These are phyloP conservation scores for Ochropleura plecta DNA, from an alignment of 2,888 invertebrate genomes.

Conservation along the genomic window DNA sequence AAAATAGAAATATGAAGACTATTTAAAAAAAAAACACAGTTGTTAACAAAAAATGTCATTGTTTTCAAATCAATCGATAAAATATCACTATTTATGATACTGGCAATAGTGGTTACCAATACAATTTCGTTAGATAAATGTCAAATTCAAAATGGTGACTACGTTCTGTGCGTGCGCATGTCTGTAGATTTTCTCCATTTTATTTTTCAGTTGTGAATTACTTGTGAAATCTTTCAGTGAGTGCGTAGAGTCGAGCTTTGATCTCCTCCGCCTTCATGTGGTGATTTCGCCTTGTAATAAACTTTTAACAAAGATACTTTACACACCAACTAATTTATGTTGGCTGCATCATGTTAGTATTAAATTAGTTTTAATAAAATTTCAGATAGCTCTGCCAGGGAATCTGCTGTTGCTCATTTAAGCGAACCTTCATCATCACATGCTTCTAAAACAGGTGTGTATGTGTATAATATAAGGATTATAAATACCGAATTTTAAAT, in stretches of 20 bases:
- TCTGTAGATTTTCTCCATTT: neutral
- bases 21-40: neutral
- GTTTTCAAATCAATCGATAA: neutral
- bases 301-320: neutral
- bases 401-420: slow-evolving; percentile 5
- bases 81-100: neutral
- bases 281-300: neutral
- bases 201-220: neutral
- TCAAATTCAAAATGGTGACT: neutral
- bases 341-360: neutral
- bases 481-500: too few species aligned
- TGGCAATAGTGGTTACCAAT: neutral
- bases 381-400: slow-evolving; percentile 16
- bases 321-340: neutral
- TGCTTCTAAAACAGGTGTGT: slow-evolving; percentile 3
- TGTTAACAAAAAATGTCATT: neutral
- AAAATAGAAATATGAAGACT: too few species aligned
- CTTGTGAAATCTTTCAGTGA: neutral
- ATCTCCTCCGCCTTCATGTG: neutral
- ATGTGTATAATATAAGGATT: too few species aligned
- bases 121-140: neutral
- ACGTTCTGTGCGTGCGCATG: neutral
- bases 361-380: slow-evolving; percentile 1
- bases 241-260: neutral
- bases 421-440: neutral